A percentile compares a stretch with the other conserved stretches of the same genome.
These are phyloP conservation scores for Tokudaia tokunoshimensis DNA, from an alignment of 2,797 vertebrate species.

Conservation along the genomic window DNA sequence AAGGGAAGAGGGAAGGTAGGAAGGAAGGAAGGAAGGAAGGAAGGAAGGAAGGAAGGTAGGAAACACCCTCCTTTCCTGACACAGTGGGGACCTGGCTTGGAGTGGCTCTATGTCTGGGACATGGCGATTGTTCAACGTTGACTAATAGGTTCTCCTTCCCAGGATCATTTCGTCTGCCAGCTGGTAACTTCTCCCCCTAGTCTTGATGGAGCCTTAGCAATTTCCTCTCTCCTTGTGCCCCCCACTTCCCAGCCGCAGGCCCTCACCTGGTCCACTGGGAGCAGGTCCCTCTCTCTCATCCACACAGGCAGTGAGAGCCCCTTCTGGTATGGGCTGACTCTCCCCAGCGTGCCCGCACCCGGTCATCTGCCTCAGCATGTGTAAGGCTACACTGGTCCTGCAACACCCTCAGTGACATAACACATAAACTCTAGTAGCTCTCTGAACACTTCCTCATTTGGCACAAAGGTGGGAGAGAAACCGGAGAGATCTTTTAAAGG, in stretches of 20 bases:
- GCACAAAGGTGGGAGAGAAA: neutral
- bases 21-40: too few relatives aligned
- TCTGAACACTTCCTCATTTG: neutral
- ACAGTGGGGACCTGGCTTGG: neutral
- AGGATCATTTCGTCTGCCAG: neutral
- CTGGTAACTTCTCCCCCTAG: neutral
- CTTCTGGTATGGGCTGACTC: accelerated
- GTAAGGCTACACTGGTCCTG: too few relatives aligned
- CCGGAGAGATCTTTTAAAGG: too few relatives aligned
- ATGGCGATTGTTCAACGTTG: neutral
- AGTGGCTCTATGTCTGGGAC: neutral
- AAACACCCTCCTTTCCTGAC: neutral
- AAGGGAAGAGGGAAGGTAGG: too few relatives aligned
- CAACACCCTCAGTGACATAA: neutral
- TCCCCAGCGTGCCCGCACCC: neutral
- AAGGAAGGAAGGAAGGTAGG: accelerated
- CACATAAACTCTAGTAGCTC: neutral
- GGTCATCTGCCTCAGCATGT: neutral
- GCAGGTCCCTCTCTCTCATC: neutral
- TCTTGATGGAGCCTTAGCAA: neutral
- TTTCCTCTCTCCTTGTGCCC: neutral
- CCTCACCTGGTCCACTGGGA: neutral
- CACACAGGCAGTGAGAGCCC: neutral
- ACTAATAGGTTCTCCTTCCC: neutral
- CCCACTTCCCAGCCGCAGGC: neutral